Percentiles rank a stretch among this genome's conserved stretches.
Conservation (phyloP, 1,140 invertebrate genomes). For the Pseudomyrmex sp. region DNA sequence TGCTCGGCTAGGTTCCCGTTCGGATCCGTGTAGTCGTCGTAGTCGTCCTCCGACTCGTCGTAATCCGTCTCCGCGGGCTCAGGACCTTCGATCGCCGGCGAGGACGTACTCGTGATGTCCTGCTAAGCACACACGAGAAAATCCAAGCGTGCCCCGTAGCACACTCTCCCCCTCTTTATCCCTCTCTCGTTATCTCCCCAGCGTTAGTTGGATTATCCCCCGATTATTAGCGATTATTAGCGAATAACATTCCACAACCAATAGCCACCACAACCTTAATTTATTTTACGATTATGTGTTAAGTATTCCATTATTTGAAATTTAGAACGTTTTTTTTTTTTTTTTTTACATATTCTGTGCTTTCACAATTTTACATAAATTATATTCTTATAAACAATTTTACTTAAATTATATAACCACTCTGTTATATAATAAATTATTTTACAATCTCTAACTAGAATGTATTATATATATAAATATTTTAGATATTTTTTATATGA, state of each 20-base stretch:
- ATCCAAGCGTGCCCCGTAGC: constrained; percentile 68
- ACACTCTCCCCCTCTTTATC: background rate
- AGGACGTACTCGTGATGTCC: constrained; percentile 80
- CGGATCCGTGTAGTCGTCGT: constrained; percentile 82
- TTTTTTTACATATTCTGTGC: too few relatives aligned
- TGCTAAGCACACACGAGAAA: constrained; percentile 77
- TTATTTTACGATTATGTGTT: too few relatives aligned
- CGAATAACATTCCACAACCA: background rate
- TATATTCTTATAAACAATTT: too few relatives aligned
- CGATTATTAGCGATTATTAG: constrained; percentile 13
- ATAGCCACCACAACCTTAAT: background rate
- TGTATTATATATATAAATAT: too few relatives aligned
- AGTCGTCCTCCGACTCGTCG: constrained; percentile 81
- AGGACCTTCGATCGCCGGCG: constrained; percentile 80
- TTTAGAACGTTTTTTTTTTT: too few relatives aligned
- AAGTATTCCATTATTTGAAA: too few relatives aligned
- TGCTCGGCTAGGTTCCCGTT: constrained; percentile 83
- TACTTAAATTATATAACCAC: too few relatives aligned
- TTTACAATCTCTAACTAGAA: too few relatives aligned
- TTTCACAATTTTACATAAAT: too few relatives aligned
- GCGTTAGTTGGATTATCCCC: background rate
- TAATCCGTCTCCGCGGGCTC: constrained; percentile 84
- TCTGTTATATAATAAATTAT: too few relatives aligned
- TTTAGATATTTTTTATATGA: too few relatives aligned
- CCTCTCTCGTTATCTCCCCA: background rate